phyloP scores from a whole-genome alignment of 1,140 invertebrate species.

The Cydia strobilella region DNA sequence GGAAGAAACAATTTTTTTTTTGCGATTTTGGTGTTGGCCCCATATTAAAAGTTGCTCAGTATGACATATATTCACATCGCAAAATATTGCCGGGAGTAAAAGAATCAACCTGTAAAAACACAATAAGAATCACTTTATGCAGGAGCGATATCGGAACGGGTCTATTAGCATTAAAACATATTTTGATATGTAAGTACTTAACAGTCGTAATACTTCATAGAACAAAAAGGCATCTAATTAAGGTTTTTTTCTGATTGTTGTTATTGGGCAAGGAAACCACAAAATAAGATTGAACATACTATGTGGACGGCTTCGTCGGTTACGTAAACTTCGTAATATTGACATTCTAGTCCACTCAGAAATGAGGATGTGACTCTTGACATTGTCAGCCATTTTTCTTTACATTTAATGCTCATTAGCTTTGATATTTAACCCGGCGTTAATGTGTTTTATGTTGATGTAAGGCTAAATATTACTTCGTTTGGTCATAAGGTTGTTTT shows the following conservation, averaged over 20 bases:
- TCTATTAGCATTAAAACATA: background rate
- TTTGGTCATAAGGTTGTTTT: no score
- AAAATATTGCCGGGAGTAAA: no score
- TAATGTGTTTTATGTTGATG: slow-evolving; percentile 25
- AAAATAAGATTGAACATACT: background rate
- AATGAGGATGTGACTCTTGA: slow-evolving; percentile 55
- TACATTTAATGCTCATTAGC: slow-evolving; percentile 47
- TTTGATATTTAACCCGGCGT: slow-evolving; percentile 6
- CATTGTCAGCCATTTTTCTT: slow-evolving; percentile 52
- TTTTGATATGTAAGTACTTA: background rate
- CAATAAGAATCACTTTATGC: no score
- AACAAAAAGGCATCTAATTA: background rate
- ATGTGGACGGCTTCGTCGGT: slow-evolving; percentile 26
- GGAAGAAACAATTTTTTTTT: no score
- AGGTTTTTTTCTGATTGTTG: background rate
- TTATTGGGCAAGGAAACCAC: background rate
- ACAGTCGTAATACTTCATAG: background rate
- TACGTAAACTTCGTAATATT: slow-evolving; percentile 42
- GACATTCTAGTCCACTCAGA: slow-evolving; percentile 45
- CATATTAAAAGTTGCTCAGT: no score
- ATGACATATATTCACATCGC: no score
- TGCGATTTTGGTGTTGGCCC: no score
- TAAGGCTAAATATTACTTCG: background rate
- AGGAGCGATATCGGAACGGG: background rate
- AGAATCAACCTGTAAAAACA: no score